Evolutionary conservation across 30 jellyfish, hydroid and myxozoan genomes (phyloP), one percentile per base, ranked within the genome.

Genomic region (Pseudorhiza aurosa): DNA sequence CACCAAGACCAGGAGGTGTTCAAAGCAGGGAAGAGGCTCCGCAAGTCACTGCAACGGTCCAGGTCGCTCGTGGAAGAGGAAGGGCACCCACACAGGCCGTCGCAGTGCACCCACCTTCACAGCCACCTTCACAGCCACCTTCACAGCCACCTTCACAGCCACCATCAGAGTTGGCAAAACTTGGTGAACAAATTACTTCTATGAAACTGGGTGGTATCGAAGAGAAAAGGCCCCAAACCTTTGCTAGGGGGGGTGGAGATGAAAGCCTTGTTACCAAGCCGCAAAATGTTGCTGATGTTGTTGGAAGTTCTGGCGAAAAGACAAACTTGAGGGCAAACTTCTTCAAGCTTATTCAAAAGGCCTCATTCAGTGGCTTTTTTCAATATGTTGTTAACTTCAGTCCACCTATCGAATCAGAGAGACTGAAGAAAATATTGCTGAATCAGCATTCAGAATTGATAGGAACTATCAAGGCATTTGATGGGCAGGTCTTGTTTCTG

Each of bases 11-110:
- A 15, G 85, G 96, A 5, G 89, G 82, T 18, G 82, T 82, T 18
- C 77, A 93, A 35, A 69, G 82, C 40, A 73, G 89, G 18, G 97
- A 56, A 35, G 96, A 75, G 35, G 87, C 87, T 14, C 93, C 92
- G 1, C 96, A 78, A 32, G 81, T 22, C 2, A 44, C 80, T 35
- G 44, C 81, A n/a, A 27, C 72, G 29, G 77, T 85, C 39, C 81
- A 35, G 43, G 83, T 45, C 76, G 96, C 96, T 8, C 58, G 96
- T 21, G 97, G 96, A 2, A 62, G 97, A 43, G 83, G 96, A 39
- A 44, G 97, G 32, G 96, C 91, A 7, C 64, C 90, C 15, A 75
- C 89, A 0, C 89, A 72, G 63, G 74, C 87, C 12, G 82, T 72
- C 22, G 72, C 75, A 26, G 81, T 87, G 21, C 76, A 82, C 24